Conservation (phyloP, 2,113 vertebrate genomes). For the Pampusana beccarii region DNA sequence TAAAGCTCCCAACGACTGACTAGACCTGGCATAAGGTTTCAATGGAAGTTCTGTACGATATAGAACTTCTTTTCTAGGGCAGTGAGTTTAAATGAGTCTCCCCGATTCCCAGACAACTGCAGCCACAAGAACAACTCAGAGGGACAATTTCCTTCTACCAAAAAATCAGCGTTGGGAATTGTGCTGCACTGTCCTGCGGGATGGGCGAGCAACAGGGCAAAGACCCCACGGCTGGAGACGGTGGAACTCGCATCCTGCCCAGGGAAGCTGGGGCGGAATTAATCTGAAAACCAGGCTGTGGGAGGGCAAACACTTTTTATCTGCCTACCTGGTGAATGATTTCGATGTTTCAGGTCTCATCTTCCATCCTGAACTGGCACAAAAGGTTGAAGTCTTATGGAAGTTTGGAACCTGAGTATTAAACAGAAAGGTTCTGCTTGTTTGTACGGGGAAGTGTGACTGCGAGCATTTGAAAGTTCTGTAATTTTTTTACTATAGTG, state of each 20-base stretch:
- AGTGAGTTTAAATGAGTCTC: background rate
- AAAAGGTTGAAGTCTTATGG: background rate
- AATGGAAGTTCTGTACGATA: background rate
- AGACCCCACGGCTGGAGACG: background rate
- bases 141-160: background rate
- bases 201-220: rapidly evolving
- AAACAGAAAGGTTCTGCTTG: background rate
- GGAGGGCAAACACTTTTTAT: background rate
- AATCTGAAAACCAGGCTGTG: background rate
- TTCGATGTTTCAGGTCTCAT: background rate
- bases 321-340: background rate
- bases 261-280: background rate
- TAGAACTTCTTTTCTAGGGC: background rate
- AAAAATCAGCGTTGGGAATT: background rate
- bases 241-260: rapidly evolving
- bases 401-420: background rate
- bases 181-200: background rate
- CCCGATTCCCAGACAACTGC: background rate
- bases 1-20: background rate
- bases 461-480: background rate
- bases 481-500: background rate
- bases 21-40: background rate
- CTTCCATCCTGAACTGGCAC: background rate
- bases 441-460: rapidly evolving
- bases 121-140: background rate